phyloP scores from a whole-genome alignment of 2,888 invertebrate genomes.

The Zaprionus bogoriensis region DNA sequence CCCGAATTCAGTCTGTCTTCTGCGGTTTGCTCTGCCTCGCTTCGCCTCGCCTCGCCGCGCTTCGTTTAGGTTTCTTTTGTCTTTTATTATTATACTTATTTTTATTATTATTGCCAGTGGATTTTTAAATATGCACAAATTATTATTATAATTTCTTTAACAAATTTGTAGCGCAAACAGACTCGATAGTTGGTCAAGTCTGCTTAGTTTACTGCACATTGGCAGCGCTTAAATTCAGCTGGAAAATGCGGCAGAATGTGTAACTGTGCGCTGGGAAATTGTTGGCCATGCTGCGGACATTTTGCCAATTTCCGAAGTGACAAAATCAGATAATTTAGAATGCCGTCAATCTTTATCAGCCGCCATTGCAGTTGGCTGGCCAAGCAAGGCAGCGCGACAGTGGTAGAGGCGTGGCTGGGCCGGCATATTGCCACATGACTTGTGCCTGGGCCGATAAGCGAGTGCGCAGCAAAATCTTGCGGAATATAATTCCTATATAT shows the following conservation, averaged over 20 bases:
- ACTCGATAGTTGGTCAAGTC: too few relatives aligned
- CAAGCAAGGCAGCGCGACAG: conserved; percentile 47
- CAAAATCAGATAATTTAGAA: conserved; percentile 81
- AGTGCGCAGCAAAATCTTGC: conserved; percentile 42
- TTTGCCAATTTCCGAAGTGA: conserved; percentile 81
- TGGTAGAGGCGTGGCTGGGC: not conserved
- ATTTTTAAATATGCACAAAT: conserved; percentile 56
- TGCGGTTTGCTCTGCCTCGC: conserved; percentile 25
- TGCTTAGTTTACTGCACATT: too few relatives aligned
- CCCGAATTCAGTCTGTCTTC: conserved; percentile 44
- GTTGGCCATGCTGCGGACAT: conserved; percentile 49
- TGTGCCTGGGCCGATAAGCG: conserved; percentile 60
- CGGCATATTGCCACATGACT: conserved; percentile 43
- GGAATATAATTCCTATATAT: conserved; percentile 56
- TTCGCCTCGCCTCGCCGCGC: not conserved
- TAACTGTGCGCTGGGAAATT: conserved; percentile 14
- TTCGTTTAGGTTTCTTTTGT: too few relatives aligned
- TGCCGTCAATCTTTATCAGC: conserved; percentile 79
- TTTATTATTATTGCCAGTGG: conserved; percentile 53
- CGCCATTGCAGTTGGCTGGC: conserved; percentile 65
- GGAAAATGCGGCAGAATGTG: not conserved
- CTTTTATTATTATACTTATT: too few relatives aligned
- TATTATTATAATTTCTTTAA: conserved; percentile 19
- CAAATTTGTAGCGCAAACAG: conserved; percentile 1
- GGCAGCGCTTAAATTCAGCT: not conserved